Evolutionary conservation across 2,113 vertebrate species (phyloP).

Genomic region (Gasterosteus nipponicus): DNA sequence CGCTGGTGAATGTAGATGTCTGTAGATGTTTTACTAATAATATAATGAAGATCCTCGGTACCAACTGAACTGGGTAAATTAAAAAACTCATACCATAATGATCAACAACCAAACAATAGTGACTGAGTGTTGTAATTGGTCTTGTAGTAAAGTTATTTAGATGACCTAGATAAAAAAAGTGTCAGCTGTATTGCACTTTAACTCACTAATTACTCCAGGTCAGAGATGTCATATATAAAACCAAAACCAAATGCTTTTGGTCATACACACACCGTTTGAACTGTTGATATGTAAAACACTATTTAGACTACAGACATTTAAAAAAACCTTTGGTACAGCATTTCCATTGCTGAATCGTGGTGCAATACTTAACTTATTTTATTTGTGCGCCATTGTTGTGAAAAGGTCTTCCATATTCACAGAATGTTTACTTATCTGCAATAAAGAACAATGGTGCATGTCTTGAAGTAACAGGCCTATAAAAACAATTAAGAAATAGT

Average conservation of each 20-base stretch:
- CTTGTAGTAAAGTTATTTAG: slow-evolving; percentile 16
- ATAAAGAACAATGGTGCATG: slow-evolving; percentile 18
- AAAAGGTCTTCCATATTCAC: slow-evolving; percentile 30
- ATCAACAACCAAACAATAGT: slow-evolving; percentile 26
- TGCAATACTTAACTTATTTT: slow-evolving; percentile 7
- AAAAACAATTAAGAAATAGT: slow-evolving; percentile 24
- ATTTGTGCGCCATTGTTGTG: slow-evolving; percentile 4
- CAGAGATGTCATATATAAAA: background rate
- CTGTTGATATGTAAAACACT: slow-evolving; percentile 2
- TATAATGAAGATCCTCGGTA: background rate
- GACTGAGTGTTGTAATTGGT: slow-evolving; percentile 12
- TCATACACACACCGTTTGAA: slow-evolving; percentile 5
- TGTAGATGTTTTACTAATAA: background rate
- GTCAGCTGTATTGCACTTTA: slow-evolving; percentile 8
- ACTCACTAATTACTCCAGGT: slow-evolving; percentile 26
- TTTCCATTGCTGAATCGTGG: too few relatives aligned
- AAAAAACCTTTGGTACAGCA: background rate
- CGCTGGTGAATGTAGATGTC: background rate
- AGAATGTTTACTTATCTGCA: slow-evolving; percentile 16
- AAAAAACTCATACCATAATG: background rate
- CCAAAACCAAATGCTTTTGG: background rate
- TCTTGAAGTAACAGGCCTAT: slow-evolving; percentile 28
- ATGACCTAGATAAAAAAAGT: slow-evolving; percentile 26
- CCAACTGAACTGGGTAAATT: background rate
- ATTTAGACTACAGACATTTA: background rate